A percentile compares a stretch with the other conserved stretches of the same genome.
phyloP scores from a whole-genome alignment of 2,797 vertebrate species.

The Perodicticus potto region DNA sequence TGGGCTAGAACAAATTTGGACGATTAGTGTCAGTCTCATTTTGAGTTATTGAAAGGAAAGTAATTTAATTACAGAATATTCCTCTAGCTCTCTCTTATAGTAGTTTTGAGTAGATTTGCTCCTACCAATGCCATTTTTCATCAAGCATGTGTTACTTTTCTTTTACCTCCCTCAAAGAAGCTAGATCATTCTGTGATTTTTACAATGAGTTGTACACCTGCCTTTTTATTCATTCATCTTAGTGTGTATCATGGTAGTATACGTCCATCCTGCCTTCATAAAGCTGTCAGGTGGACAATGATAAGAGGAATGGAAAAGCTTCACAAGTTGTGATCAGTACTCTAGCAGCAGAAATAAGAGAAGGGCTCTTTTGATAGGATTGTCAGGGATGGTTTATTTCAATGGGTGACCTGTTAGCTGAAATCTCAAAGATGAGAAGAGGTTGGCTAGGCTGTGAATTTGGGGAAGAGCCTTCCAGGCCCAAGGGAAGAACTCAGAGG shows the following conservation, averaged over 20 bases:
- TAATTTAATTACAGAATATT: neutral
- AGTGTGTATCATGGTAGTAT: neutral
- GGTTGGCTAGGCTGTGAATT: neutral
- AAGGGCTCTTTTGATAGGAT: neutral
- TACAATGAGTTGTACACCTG: neutral
- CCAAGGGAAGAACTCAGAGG: too few species aligned
- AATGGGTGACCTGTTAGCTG: too few species aligned
- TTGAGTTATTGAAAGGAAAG: neutral
- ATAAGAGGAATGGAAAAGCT: neutral
- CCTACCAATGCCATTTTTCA: neutral
- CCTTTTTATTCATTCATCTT: neutral
- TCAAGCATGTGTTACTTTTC: neutral
- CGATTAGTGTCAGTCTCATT: neutral
- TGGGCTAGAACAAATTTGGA: neutral
- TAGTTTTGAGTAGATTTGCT: neutral
- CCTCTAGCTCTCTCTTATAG: neutral
- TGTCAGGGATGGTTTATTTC: neutral
- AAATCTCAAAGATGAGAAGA: neutral
- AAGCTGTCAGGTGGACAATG: neutral
- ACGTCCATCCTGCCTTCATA: neutral
- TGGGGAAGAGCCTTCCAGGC: neutral
- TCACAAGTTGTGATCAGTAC: neutral
- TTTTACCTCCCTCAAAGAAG: neutral
- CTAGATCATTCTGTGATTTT: neutral
- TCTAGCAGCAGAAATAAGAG: neutral